These are phyloP conservation scores for Eufriesea mexicana DNA, from an alignment of 1,140 invertebrate genomes.

Conservation along the genomic window DNA sequence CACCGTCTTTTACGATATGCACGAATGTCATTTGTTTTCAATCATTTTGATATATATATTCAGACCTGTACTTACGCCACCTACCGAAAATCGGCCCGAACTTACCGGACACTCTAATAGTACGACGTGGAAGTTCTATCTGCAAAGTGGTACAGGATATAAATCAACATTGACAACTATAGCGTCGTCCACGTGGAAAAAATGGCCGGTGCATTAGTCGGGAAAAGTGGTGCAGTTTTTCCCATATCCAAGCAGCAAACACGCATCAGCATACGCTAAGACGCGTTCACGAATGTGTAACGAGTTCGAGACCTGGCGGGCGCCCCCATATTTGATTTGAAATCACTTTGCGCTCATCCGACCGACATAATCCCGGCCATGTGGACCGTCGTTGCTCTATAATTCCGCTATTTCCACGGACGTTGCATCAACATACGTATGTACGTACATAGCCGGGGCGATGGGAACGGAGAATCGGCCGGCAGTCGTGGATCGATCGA, in stretches of 20 bases:
- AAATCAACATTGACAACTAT: too few species aligned
- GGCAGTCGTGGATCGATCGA: constrained; percentile 43
- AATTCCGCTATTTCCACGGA: constrained; percentile 45
- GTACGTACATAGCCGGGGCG: neutral
- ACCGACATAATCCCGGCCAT: constrained; percentile 53
- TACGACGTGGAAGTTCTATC: too few species aligned
- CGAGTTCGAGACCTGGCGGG: neutral
- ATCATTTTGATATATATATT: too few species aligned
- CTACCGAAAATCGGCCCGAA: too few species aligned
- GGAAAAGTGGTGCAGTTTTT: neutral
- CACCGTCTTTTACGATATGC: too few species aligned
- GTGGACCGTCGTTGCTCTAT: constrained; percentile 40
- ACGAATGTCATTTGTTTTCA: too few species aligned
- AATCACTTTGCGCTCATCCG: constrained; percentile 58
- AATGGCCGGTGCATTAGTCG: neutral
- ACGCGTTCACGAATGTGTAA: neutral
- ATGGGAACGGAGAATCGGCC: neutral
- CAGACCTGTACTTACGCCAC: too few species aligned
- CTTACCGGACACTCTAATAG: too few species aligned
- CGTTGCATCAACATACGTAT: constrained; percentile 30
- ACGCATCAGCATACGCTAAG: neutral
- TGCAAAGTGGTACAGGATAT: too few species aligned
- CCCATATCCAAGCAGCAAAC: too few species aligned
- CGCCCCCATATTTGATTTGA: constrained; percentile 61
- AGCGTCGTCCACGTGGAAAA: too few species aligned